These are phyloP conservation scores for Lycaena phlaeas DNA, from an alignment of 2,888 invertebrate genomes.

Conservation along the genomic window DNA sequence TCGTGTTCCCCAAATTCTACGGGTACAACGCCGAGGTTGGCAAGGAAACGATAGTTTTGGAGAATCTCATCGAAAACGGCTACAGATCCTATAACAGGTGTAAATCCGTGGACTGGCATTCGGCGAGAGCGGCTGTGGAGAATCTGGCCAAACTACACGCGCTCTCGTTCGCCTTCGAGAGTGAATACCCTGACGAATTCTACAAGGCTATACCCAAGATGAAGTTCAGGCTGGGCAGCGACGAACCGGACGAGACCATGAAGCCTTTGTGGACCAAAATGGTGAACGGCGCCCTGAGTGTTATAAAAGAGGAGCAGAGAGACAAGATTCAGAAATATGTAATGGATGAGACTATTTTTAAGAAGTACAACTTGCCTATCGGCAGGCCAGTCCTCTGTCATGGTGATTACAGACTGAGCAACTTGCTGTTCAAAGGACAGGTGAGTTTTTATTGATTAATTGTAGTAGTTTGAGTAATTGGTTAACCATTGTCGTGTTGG, in stretches of 20 bases:
- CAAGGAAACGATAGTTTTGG: conserved; percentile 41
- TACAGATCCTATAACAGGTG: conserved; percentile 36
- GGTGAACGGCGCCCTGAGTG: conserved; percentile 18
- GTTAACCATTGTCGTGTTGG: too few species aligned
- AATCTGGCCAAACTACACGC: conserved; percentile 52
- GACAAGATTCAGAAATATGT: conserved; percentile 24
- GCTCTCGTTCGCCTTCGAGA: conserved; percentile 33
- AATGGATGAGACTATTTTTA: conserved; percentile 13
- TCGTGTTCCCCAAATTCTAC: conserved; percentile 33
- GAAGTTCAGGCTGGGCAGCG: conserved; percentile 13
- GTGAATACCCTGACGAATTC: conserved; percentile 35
- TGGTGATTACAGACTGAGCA: conserved; percentile 39
- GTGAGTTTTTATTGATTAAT: too few species aligned
- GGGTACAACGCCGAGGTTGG: conserved; percentile 25
- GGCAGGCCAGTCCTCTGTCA: conserved; percentile 31
- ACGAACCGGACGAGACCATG: conserved; percentile 13
- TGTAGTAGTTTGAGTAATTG: too few species aligned
- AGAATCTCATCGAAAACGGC: conserved; percentile 35
- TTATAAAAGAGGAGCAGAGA: conserved; percentile 27
- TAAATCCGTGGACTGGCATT: conserved; percentile 38
- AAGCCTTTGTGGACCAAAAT: conserved; percentile 17
- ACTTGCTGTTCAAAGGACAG: conserved; percentile 7
- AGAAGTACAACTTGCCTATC: conserved; percentile 19
- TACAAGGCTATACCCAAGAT: conserved; percentile 21
- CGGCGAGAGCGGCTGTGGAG: conserved; percentile 32